phyloP scores from a whole-genome alignment of 2,888 invertebrate species.

The Melieria picta region DNA sequence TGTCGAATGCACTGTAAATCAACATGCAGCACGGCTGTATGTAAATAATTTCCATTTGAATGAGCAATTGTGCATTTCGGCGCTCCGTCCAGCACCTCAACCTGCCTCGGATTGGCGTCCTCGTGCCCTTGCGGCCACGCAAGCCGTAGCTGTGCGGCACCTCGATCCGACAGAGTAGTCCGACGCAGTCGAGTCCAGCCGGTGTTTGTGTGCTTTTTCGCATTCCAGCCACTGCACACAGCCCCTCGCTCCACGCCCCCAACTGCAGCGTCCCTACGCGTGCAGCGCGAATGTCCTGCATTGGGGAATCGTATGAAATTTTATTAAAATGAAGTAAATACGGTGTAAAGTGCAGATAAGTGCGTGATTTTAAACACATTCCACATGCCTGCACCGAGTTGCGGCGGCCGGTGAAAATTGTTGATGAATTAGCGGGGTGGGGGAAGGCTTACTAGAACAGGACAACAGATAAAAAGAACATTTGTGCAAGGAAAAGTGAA shows the following conservation, averaged over 20 bases:
- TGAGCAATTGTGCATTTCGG: slow-evolving; percentile 61
- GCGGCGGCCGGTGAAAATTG: slow-evolving; percentile 31
- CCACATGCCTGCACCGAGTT: slow-evolving; percentile 11
- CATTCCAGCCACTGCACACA: too few relatives aligned
- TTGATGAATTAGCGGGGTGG: slow-evolving; percentile 31
- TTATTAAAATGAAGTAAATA: slow-evolving; percentile 63
- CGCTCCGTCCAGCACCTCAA: slow-evolving; percentile 27
- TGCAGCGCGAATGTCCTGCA: too few relatives aligned
- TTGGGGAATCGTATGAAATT: slow-evolving; percentile 58
- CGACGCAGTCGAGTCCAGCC: too few relatives aligned
- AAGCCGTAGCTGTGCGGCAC: too few relatives aligned
- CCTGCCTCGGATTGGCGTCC: slow-evolving; percentile 9
- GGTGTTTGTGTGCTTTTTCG: too few relatives aligned
- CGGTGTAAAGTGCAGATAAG: slow-evolving; percentile 65
- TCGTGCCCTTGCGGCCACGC: too few relatives aligned
- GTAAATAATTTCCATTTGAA: slow-evolving; percentile 65
- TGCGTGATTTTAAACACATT: slow-evolving; percentile 31
- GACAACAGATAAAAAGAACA: too few relatives aligned
- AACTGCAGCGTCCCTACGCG: too few relatives aligned
- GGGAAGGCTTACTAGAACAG: neutral
- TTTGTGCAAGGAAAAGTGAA: too few relatives aligned
- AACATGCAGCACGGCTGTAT: slow-evolving; percentile 44
- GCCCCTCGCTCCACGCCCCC: too few relatives aligned
- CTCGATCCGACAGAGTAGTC: too few relatives aligned
- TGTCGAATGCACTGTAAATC: slow-evolving; percentile 33